Conservation (phyloP, 2,797 vertebrate species). For the Capromys pilorides region DNA sequence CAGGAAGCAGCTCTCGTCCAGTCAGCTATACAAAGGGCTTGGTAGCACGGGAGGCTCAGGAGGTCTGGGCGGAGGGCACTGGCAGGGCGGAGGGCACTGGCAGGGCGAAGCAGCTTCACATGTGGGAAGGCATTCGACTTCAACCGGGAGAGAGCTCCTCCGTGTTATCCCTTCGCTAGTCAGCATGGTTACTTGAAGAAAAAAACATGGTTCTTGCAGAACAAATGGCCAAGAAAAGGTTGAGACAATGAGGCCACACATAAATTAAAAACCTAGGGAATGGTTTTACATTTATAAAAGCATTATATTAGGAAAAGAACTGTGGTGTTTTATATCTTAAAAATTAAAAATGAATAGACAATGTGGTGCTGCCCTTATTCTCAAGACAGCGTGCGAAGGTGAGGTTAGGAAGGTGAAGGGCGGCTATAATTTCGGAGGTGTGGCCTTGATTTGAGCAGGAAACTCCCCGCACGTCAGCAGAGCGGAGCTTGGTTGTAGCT, state of each 20-base stretch:
- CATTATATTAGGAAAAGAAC: neutral
- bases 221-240: neutral
- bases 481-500: neutral
- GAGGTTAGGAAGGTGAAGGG: neutral
- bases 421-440: neutral
- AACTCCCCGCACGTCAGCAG: neutral
- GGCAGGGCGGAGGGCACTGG: too few species aligned
- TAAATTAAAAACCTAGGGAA: neutral
- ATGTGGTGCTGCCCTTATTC: neutral
- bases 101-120: too few species aligned
- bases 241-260: neutral
- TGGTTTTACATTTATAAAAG: neutral
- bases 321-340: neutral
- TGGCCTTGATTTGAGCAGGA: neutral
- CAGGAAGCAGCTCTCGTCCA: neutral
- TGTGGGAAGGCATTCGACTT: neutral
- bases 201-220: neutral
- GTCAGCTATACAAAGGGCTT: neutral
- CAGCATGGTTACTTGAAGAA: neutral
- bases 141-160: neutral
- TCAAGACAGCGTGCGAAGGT: neutral
- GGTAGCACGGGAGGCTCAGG: neutral
- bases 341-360: neutral
- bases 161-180: neutral
- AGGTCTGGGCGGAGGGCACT: neutral